Evolutionary conservation across 2,113 vertebrate species (phyloP).

Genomic region (Periophthalmus modestus): DNA sequence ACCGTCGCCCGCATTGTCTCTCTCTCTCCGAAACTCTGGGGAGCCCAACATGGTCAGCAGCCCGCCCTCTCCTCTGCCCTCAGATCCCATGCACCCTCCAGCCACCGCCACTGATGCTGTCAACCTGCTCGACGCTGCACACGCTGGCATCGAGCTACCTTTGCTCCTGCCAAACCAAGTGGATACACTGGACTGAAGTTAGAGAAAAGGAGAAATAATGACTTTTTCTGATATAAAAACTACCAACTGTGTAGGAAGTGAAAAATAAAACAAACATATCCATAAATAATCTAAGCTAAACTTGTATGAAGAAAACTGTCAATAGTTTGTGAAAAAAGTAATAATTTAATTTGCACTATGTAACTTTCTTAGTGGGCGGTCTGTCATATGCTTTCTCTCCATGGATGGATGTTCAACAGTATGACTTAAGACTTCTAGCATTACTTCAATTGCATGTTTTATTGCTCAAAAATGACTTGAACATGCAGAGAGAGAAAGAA

Average conservation of each 20-base stretch:
- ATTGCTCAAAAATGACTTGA: too few species aligned
- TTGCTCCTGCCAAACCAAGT: slow-evolving; percentile 76
- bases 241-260: not conserved
- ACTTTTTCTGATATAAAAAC: not conserved
- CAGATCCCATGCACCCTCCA: slow-evolving; percentile 64
- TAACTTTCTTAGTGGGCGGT: too few species aligned
- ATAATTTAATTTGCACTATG: too few species aligned
- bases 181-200: slow-evolving; percentile 70
- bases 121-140: slow-evolving; percentile 77
- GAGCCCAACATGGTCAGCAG: slow-evolving; percentile 79
- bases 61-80: slow-evolving; percentile 64
- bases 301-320: not conserved
- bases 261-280: too few species aligned
- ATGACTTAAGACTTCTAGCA: too few species aligned
- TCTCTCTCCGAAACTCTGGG: slow-evolving; percentile 90
- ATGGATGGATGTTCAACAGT: too few species aligned
- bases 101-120: slow-evolving; percentile 56
- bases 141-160: slow-evolving; percentile 58
- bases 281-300: not conserved
- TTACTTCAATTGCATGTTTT: too few species aligned
- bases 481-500: too few species aligned
- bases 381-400: too few species aligned
- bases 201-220: not conserved
- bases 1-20: slow-evolving; percentile 81
- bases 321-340: not conserved